Evolutionary conservation across 2,113 vertebrate species (phyloP), one percentile per base, ranked within the genome.

Genomic region (Pelusios castaneus): DNA sequence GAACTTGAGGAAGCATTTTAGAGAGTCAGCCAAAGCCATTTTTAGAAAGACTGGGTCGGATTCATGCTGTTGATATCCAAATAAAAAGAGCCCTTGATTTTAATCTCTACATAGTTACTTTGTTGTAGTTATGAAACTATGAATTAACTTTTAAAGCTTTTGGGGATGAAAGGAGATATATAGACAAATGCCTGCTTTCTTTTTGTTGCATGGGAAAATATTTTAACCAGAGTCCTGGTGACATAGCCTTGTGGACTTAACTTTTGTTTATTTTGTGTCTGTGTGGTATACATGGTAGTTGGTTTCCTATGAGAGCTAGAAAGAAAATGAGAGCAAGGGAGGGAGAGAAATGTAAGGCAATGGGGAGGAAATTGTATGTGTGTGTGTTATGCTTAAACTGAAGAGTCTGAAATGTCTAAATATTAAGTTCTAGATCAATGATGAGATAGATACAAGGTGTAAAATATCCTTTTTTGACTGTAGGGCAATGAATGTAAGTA

Each of bases 1-100:
- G 97, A 97, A 97, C 93, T 98, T 96, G 97, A 97, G 97, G 97
- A 98, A 98, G 97, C 96, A 97, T 98, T 98, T 98, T 95, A 84
- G 95, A 97, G 95, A 95, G 90, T 97, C 97, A 97, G 98, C 98
- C 97, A 98, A 97, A 96, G 97, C 96, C 97, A 91, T 98, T 98
- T 98, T 97, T 97, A 98, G 97, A 95, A 98, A 98, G 97, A 97
- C 97, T 98, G 97, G 97, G 97, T 98, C 97, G 98, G 97, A 98
- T 98, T 97, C 96, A 92, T 97, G 89, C 93, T 98, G 97, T 97
- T 98, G 97, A 98, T 98, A 98, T 97, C 97, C 97, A 97, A 97
- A 97, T 98, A 95, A 82, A 97, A 98, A 97, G 96, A 97, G 95
- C 95, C 94, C 95, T 96, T 93, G 97, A 98, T 98, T 98, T 98